Conservation (phyloP, 1,140 invertebrate species). For the Dysdera silvatica region DNA sequence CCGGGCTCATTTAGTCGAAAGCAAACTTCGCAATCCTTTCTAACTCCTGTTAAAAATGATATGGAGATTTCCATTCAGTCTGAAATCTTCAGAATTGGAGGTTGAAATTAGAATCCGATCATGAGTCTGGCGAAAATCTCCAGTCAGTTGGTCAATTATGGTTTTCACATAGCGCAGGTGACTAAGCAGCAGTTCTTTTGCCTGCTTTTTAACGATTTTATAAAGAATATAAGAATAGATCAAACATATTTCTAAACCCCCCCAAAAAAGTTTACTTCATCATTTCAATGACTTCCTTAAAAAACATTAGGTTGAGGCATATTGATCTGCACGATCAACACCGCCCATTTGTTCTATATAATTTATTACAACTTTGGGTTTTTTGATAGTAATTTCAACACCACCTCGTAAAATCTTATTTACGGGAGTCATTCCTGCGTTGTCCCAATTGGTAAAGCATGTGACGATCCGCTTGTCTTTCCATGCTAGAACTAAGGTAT, state of each 20-base stretch:
- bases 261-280: neutral
- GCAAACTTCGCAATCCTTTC: neutral
- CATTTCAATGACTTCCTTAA: neutral
- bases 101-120: neutral
- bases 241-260: neutral
- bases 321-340: neutral
- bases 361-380: neutral
- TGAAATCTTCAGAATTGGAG: neutral
- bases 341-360: neutral
- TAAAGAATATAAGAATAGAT: neutral
- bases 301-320: neutral
- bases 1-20: neutral
- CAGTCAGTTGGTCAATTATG: neutral
- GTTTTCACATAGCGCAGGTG: neutral
- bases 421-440: neutral
- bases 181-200: neutral
- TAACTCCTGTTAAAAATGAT: neutral
- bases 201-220: neutral
- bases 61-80: neutral
- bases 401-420: neutral
- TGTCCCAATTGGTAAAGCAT: neutral
- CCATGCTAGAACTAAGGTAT: neutral
- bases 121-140: neutral
- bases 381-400: neutral
- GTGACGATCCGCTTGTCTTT: neutral